Evolutionary conservation across 1,140 invertebrate species (phyloP), one percentile per base, ranked within the genome.

Genomic region (Brachionus calyciflorus): DNA sequence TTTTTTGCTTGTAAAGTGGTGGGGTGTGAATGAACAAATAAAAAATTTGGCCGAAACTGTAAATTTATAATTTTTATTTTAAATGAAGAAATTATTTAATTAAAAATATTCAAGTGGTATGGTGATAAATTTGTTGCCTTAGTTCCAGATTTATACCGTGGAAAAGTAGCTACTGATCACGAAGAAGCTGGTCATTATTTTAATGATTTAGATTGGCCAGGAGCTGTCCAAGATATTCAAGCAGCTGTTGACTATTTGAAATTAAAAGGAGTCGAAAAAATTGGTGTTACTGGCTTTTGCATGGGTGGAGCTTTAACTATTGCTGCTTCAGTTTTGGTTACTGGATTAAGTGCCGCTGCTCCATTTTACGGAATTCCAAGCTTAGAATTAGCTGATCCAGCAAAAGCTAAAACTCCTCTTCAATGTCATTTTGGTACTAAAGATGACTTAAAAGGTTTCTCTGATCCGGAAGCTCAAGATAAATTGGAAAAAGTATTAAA

Each of bases 11-110:
- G n/a, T n/a, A 78, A 82, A 83, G 79, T 83, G 82, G 82, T 83
- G 82, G 82, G 82, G 82, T 5, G 57, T 83, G 77, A 83, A 83
- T 79, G 55, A 82, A 1, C 82, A 83, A 77, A 83, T 83, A 26
- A 75, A 80, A 70, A 77, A 81, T 1, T 80, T 81, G 60, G 82
- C 81, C 1, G 57, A 69, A 21, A 63, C 80, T 6, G 78, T 83
- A 21, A 77, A 76, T 2, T 76, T 69, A n/a, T 40, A 40, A 37
- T 37, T 24, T 28, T 55, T 55, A 5, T 9, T 12, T 44, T 55
- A 26, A 55, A 55, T 28, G 14, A 26, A 55, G 9, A 55, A 30
- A 55, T 7, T 28, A n/a, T n/a, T n/a, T n/a, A n/a, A n/a, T n/a
- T n/a, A n/a, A n/a, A n/a, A n/a, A n/a, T 65, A 44, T 44, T 44